These are phyloP conservation scores for Beaufortia kweichowensis DNA, from an alignment of 2,113 vertebrate genomes.

Conservation along the genomic window DNA sequence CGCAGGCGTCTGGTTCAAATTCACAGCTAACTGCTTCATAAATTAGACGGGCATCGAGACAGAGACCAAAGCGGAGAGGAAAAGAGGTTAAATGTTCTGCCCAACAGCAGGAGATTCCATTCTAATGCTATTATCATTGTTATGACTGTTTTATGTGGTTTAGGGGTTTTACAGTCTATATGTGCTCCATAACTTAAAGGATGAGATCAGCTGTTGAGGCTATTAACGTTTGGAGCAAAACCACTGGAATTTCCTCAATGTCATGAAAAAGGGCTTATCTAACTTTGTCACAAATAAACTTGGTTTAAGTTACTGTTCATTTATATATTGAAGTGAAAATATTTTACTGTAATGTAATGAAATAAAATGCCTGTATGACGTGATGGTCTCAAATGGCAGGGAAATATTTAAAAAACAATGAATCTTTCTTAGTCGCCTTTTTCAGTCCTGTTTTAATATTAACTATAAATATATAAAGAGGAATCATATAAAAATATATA, in stretches of 20 bases:
- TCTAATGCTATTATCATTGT: slow-evolving; percentile 75
- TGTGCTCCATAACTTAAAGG: background rate
- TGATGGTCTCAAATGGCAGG: background rate
- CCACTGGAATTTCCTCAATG: slow-evolving; percentile 6
- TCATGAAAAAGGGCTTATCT: background rate
- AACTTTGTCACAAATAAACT: background rate
- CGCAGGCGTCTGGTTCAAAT: slow-evolving; percentile 68
- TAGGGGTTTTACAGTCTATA: slow-evolving; percentile 22
- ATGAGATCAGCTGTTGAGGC: slow-evolving; percentile 32
- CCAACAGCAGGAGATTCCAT: slow-evolving; percentile 59
- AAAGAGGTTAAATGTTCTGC: slow-evolving; percentile 62
- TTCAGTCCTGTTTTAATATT: too few species aligned
- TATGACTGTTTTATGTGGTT: slow-evolving; percentile 70
- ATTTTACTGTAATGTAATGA: background rate
- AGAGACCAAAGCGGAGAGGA: slow-evolving; percentile 60
- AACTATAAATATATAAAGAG: too few species aligned
- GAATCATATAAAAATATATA: too few species aligned
- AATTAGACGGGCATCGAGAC: slow-evolving; percentile 74
- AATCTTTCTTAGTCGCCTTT: too few species aligned
- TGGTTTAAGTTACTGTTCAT: background rate
- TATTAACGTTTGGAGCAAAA: slow-evolving; percentile 18
- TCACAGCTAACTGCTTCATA: slow-evolving; percentile 66
- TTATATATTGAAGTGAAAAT: background rate
- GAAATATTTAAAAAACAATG: too few species aligned
- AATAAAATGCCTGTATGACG: background rate